Base-by-base conservation (phyloP, 2,113 vertebrate genomes). In the Sinocyclocheilus maitianheensis region DNA sequence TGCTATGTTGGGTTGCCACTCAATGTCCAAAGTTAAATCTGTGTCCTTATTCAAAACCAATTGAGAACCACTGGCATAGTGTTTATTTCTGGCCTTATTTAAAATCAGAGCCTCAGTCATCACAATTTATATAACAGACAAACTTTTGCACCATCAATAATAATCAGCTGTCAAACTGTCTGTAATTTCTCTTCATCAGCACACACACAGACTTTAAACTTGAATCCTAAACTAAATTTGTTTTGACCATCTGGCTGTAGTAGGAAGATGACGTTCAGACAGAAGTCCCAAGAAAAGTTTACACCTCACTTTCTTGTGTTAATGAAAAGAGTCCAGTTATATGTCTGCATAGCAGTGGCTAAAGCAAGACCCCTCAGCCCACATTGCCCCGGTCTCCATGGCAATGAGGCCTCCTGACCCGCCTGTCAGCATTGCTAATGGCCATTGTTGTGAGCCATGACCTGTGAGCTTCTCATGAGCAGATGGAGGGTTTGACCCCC, bases 401-500 rank as follows among this genome's bases (percentile, higher is more conserved):
- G 77, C 18, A 82, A 84, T 46, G 37, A 77, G 72, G 86, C 80
- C 86, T 89, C 83, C 75, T 83, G 84, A 81, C 84, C 83, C 83
- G 86, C 85, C 83, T 90, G 89, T 90, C 89, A 87, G 89, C 82
- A 72, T 79, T 85, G 85, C 89, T 90, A 90, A 90, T 90, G 87
- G 85, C 87, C 82, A 87, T 90, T 88, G 87, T 90, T 88, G 82
- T 85, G 83, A 77, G 84, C 79, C 83, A n/a, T 85, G 83, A 85
- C 87, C 82, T 85, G 87, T 85, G 71, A 88, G 82, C 79, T 81
- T 84, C 67, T 86, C 86, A 48, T 82, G 84, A 90, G 87, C 90
- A 91, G 91, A 91, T 90, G 90, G 91, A 89, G 83, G 86, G 81
- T 86, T 77, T 87, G 77, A 90, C 88, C 82, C 82, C 85, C 87